Percentiles rank a stretch among this genome's conserved stretches.
Conservation (phyloP, 2,113 vertebrate genomes). For the Hippocampus guttulatus region DNA sequence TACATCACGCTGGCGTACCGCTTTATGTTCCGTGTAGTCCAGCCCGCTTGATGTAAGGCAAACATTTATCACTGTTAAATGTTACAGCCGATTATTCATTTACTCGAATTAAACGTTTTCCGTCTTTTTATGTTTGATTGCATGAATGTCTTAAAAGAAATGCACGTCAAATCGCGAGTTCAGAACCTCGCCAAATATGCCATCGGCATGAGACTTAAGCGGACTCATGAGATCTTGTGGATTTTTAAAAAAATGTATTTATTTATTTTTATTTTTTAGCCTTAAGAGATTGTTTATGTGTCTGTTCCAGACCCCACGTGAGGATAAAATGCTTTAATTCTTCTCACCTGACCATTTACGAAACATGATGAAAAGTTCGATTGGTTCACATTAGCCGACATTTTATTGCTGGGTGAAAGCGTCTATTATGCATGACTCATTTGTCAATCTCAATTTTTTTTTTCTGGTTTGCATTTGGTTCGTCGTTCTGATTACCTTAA, state of each 20-base stretch:
- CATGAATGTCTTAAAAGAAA: background rate
- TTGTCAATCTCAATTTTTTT: background rate
- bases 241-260: too few species aligned
- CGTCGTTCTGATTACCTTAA: conserved; percentile 28
- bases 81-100: background rate
- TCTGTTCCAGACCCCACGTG: too few species aligned
- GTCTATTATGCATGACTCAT: background rate
- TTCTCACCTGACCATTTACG: background rate
- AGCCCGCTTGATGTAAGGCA: background rate
- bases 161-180: background rate
- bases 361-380: background rate
- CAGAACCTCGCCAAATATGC: background rate
- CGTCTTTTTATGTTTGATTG: background rate
- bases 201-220: background rate
- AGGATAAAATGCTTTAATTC: too few species aligned
- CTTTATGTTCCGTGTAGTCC: conserved; percentile 1
- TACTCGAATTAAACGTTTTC: background rate
- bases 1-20: background rate
- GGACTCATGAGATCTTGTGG: background rate
- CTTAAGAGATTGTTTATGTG: too few species aligned
- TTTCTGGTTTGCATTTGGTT: background rate
- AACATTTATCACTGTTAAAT: background rate
- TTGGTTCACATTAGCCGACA: background rate
- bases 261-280: background rate
- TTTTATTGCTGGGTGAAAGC: background rate